phyloP scores from a whole-genome alignment of 2,113 vertebrate genomes.

The Lepus europaeus region DNA sequence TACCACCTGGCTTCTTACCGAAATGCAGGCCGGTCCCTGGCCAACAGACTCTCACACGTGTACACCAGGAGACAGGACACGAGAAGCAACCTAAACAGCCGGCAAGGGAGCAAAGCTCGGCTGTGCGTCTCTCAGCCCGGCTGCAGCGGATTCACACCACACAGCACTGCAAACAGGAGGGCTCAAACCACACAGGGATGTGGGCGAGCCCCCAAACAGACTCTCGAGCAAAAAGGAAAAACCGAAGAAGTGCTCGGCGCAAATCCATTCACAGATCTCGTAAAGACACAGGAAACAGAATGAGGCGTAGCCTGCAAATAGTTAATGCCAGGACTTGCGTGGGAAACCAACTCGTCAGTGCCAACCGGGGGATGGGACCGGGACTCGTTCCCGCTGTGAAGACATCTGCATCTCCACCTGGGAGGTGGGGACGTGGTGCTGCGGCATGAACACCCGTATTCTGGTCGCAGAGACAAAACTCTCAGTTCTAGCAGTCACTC shows the following conservation, averaged over 20 bases:
- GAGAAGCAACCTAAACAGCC: not conserved
- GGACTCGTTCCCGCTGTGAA: not conserved
- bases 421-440: too few species aligned
- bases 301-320: not conserved
- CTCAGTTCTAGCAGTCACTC: not conserved
- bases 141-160: not conserved
- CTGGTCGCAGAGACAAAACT: not conserved
- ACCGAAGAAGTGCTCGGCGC: not conserved
- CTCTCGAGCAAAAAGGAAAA: not conserved
- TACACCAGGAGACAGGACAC: not conserved
- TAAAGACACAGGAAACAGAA: not conserved
- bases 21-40: not conserved
- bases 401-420: too few species aligned
- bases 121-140: not conserved
- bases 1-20: not conserved
- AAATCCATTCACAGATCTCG: not conserved
- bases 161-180: not conserved
- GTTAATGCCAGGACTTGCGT: not conserved
- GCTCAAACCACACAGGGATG: rapidly evolving
- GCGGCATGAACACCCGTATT: rapidly evolving
- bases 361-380: not conserved
- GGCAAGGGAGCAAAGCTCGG: not conserved
- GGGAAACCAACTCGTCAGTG: not conserved
- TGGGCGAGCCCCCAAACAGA: not conserved
- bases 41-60: not conserved